These are phyloP conservation scores for Tadarida brasiliensis DNA, from an alignment of 2,797 vertebrate genomes.

Conservation along the genomic window DNA sequence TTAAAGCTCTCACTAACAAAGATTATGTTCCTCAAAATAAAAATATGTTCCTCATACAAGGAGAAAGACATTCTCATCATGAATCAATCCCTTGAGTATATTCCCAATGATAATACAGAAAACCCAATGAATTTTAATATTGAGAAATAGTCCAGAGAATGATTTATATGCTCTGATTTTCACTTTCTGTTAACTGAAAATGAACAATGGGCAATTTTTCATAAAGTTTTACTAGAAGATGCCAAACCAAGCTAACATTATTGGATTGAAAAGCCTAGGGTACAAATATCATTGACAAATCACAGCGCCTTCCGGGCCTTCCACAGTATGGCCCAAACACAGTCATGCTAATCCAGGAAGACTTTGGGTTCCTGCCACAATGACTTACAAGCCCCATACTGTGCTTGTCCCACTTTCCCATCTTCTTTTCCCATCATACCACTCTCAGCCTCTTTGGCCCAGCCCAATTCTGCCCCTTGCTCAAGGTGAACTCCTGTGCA, in stretches of 20 bases:
- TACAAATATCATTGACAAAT: background rate
- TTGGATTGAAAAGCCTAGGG: background rate
- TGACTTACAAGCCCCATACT: background rate
- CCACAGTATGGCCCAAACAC: background rate
- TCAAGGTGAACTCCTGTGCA: background rate
- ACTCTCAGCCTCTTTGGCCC: background rate
- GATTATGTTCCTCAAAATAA: conserved; percentile 44
- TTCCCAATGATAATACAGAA: conserved; percentile 22
- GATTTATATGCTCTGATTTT: background rate
- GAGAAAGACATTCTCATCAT: background rate
- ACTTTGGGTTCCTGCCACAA: background rate
- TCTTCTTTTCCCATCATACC: background rate
- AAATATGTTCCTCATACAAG: background rate
- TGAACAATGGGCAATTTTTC: background rate
- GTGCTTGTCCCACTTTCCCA: background rate
- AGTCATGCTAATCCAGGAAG: background rate
- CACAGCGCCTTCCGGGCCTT: background rate
- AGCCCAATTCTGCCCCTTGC: background rate
- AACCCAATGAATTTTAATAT: conserved; percentile 5
- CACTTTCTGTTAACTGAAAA: background rate
- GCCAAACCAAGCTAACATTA: background rate
- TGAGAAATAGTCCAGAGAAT: conserved; percentile 18
- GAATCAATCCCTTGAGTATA: conserved; percentile 54
- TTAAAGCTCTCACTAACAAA: conserved; percentile 45
- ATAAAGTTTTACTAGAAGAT: background rate